Base-by-base conservation (phyloP, 2,113 vertebrate genomes). In the Tachuris rubrigastra region DNA sequence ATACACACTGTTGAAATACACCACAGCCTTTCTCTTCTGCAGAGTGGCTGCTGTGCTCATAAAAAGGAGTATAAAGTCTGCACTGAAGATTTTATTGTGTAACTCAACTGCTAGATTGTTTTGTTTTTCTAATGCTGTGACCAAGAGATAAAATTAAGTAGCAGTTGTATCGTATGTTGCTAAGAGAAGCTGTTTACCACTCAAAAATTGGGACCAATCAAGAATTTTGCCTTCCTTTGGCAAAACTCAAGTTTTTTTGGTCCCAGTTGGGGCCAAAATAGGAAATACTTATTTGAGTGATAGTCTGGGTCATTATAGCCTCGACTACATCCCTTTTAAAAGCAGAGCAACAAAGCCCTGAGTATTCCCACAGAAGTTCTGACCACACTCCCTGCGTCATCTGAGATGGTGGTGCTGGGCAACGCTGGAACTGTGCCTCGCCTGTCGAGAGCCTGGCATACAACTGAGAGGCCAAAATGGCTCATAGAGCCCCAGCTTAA, bases 291-390 rank as follows among this genome's bases (percentile, higher is more conserved):
- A 72, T 28, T 93, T 85, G 69, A 95, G 66, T 80, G 79, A 89
- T 91, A 86, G 88, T 80, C 90, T 90, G 52, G 93, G 95, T 94
- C 88, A 73, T 75, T 87, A 58, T 42, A 90, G 62, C 80, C 80
- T 72, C 4, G 0, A 73, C 80, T 93, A 73, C 84, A 50, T 72
- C 89, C 49, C 62, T 90, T 94, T 75, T 87, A 89, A 94, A 95
- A 94, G 49, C 60, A 95, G 53, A 76, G 69, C 86, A 87, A 95
- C 80, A 95, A 93, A 92, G 88, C 68, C 44, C 60, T 0, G 8
- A 93, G 66, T 92, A 94, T 96, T 97, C 90, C 76, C 92, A 94
- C 95, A 93, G 69, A 75, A 93, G 56, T 89, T 73, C 85, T 85
- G 79, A 82, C 88, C 90, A 89, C 69, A 31, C 60, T 84, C 31